Evolutionary conservation across 2,113 vertebrate genomes (phyloP), one percentile per base, ranked within the genome.

Genomic region (Hippocampus guttulatus): DNA sequence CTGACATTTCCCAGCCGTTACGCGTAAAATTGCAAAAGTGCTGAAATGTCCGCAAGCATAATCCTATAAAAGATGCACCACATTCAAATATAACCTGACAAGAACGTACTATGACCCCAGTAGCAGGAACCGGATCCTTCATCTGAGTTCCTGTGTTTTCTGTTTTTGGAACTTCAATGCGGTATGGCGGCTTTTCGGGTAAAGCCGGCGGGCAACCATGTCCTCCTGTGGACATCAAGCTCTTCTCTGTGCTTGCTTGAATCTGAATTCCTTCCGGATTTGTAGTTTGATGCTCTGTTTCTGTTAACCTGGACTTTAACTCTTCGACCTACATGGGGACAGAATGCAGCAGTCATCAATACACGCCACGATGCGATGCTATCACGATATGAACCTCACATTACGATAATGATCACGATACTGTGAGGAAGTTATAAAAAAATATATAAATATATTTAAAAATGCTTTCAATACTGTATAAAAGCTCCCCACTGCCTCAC

Each of bases 251-350:
- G 0, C 62, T 0, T 6, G 71, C 8, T 61, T 33, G 0, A 0
- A 27, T 23, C 7, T 67, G 0, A 2, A n/a, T 38, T 54, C 78
- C 64, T 70, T 49, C 67, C 82, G 61, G 41, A 49, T 55, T 41
- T 0, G 83, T 85, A 23, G 91, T 87, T 60, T 90, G 87, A 63
- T 92, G 92, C 20, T 96, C 90, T 51, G 76, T 76, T 55, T 82
- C 81, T 43, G 78, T 86, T 74, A 94, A 82, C 78, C 93, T 94
- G 82, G 91, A 93, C 72, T 93, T 94, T 9, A 98, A 91, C 81
- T 97, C 92, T 62, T 98, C 94, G n/a, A 97, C 90, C 96, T 98
- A 88, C 5, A 74, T 1, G 18, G 40, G 62, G 57, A 68, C 49
- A 30, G 30, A 77, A 11, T 8, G 69, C 27, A 70, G 64, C 52